Conservation (phyloP, 2,888 invertebrate species). For the Hecatera dysodea region DNA sequence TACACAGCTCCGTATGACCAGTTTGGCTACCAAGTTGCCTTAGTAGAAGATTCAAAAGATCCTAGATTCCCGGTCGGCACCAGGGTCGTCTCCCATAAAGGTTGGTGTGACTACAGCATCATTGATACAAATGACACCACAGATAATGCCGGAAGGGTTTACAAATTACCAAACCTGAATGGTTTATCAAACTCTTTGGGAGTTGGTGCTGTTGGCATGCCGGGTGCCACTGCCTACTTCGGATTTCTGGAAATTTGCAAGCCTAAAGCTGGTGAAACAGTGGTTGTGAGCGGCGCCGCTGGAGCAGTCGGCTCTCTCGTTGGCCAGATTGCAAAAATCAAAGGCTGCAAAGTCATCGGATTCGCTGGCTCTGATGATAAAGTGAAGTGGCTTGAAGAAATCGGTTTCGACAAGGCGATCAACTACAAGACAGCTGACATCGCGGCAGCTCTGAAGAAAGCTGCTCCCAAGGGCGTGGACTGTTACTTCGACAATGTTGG, state of each 20-base stretch:
- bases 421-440: background rate
- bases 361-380: background rate
- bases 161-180: conserved; percentile 90
- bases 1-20: conserved; percentile 77
- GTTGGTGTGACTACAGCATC: conserved; percentile 68
- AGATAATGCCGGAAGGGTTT: conserved; percentile 61
- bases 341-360: background rate
- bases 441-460: background rate
- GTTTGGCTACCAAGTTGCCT: conserved; percentile 73
- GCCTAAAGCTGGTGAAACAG: conserved; percentile 93
- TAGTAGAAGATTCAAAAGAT: conserved; percentile 92
- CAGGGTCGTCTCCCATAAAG: conserved; percentile 89
- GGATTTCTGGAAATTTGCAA: conserved; percentile 93
- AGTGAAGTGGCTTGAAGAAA: background rate
- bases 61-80: conserved; percentile 91
- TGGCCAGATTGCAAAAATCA: background rate
- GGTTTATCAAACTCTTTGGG: conserved; percentile 89
- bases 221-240: conserved; percentile 94
- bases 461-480: background rate
- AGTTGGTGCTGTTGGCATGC: conserved; percentile 92
- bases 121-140: conserved; percentile 52
- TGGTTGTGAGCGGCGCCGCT: conserved; percentile 93
- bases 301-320: conserved; percentile 92
- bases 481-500: background rate
- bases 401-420: background rate